phyloP scores from a whole-genome alignment of 2,797 vertebrate genomes.

The Typhlichthys eigenmanni region DNA sequence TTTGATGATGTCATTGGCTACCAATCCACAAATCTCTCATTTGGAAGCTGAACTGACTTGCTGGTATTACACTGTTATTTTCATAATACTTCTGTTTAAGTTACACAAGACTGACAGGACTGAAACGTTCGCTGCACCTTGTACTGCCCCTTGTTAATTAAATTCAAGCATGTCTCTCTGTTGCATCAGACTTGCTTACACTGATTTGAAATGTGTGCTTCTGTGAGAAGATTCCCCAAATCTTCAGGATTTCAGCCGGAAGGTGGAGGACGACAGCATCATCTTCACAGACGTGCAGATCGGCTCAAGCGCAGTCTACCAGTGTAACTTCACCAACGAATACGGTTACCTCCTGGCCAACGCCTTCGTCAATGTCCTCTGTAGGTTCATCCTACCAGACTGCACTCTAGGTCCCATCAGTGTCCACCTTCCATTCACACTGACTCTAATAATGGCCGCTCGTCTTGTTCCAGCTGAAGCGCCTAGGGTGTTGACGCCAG shows the following conservation, averaged over 20 bases:
- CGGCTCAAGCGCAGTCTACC: conserved; percentile 92
- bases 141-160: too few relatives aligned
- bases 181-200: too few relatives aligned
- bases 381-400: conserved; percentile 74
- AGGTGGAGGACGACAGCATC: conserved; percentile 89
- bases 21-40: too few relatives aligned
- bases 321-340: conserved; percentile 94
- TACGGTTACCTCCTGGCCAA: conserved; percentile 94
- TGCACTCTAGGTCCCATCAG: background rate
- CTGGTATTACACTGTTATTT: too few relatives aligned
- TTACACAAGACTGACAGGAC: too few relatives aligned
- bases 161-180: too few relatives aligned
- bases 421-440: conserved; percentile 7
- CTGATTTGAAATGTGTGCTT: background rate
- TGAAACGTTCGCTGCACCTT: too few relatives aligned
- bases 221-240: conserved; percentile 80
- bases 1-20: too few relatives aligned
- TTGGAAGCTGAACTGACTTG: too few relatives aligned
- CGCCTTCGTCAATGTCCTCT: conserved; percentile 93
- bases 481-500: conserved; percentile 88
- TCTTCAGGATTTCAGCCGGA: conserved; percentile 83
- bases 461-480: conserved; percentile 83
- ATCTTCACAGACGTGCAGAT: conserved; percentile 89
- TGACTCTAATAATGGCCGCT: conserved; percentile 38
- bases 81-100: too few relatives aligned